These are phyloP conservation scores for Sula dactylatra DNA, from an alignment of 2,113 vertebrate species.

Conservation along the genomic window DNA sequence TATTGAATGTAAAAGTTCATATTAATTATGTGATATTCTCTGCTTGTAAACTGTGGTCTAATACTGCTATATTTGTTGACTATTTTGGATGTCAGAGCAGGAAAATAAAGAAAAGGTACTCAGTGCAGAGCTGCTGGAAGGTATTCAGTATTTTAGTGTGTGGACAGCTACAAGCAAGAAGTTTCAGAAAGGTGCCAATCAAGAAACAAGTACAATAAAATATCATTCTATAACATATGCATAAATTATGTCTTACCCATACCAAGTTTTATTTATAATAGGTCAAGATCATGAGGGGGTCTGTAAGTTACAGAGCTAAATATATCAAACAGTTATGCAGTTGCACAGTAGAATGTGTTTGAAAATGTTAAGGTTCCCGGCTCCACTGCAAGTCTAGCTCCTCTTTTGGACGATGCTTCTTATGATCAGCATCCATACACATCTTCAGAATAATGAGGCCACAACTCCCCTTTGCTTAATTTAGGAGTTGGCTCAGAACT, in stretches of 20 bases:
- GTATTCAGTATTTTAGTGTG: not conserved
- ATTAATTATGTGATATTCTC: not conserved
- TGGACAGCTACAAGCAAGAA: not conserved
- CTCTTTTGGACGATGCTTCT: not conserved
- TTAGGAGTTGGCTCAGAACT: not conserved
- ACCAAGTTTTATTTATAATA: not conserved
- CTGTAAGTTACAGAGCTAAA: not conserved
- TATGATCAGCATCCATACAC: not conserved
- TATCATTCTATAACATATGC: not conserved
- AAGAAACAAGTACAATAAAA: not conserved
- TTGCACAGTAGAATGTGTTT: not conserved
- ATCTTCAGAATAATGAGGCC: not conserved
- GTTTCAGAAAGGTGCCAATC: not conserved
- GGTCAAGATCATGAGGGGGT: not conserved
- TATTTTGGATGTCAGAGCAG: not conserved
- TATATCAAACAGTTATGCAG: not conserved
- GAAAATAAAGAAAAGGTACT: not conserved
- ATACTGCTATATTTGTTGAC: not conserved
- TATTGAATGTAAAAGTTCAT: not conserved
- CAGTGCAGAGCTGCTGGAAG: not conserved
- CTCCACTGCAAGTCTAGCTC: not conserved
- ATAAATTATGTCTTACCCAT: not conserved
- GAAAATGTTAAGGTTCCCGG: not conserved
- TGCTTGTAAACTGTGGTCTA: not conserved
- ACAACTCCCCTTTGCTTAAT: not conserved